phyloP scores from a whole-genome alignment of 2,113 vertebrate species.

The Pongo pygmaeus region DNA sequence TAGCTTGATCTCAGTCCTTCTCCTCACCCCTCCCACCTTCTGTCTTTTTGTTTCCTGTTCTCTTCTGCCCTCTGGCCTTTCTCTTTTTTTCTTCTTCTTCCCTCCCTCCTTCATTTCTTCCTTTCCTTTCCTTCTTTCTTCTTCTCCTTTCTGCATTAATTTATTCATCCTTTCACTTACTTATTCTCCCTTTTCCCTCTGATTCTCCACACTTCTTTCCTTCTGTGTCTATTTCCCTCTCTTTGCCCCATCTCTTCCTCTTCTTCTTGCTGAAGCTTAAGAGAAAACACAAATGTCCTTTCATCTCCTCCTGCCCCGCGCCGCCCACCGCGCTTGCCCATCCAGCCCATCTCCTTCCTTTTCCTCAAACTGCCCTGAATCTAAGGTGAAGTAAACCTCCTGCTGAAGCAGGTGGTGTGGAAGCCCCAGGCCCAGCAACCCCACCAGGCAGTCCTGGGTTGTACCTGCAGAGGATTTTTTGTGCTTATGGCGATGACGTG shows the following conservation, averaged over 20 bases:
- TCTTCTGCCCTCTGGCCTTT: background rate
- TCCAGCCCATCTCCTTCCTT: background rate
- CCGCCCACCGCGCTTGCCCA: background rate
- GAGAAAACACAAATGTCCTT: background rate
- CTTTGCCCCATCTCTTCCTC: background rate
- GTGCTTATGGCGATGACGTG: slow-evolving; percentile 99
- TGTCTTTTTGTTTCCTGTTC: background rate
- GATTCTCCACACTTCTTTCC: background rate
- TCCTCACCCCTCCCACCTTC: no score
- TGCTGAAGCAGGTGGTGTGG: accelerated
- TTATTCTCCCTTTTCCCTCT: background rate
- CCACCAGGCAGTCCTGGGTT: background rate
- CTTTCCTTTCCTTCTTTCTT: background rate
- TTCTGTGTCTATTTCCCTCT: background rate
- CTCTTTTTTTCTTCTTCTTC: background rate
- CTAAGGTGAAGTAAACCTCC: background rate
- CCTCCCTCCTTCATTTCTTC: background rate
- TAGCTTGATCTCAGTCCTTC: background rate
- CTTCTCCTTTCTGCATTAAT: background rate
- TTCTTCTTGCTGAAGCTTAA: background rate
- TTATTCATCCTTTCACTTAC: background rate
- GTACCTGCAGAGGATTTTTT: slow-evolving; percentile 99
- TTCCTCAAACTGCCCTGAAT: background rate
- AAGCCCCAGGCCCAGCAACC: background rate
- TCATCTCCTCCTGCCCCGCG: background rate